Evolutionary conservation across 2,888 invertebrate species (phyloP).

Genomic region (Chaetogeoica ovagalla): DNA sequence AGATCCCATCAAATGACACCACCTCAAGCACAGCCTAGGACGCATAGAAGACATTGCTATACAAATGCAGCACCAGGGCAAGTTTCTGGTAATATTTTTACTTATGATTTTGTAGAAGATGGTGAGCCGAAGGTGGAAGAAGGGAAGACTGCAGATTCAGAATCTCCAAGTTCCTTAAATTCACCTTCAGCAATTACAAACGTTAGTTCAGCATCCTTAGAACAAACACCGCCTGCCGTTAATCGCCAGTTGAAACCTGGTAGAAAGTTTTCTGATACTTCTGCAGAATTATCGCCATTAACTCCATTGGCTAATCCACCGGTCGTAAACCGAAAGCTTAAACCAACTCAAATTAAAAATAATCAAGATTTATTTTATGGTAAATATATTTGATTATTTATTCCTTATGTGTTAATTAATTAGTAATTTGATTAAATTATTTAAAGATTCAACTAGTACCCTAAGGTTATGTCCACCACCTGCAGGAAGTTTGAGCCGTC

Average conservation of each 20-base stretch:
- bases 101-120: constrained; percentile 56
- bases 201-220: constrained; percentile 52
- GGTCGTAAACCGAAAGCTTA: constrained; percentile 59
- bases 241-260: constrained; percentile 81
- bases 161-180: constrained; percentile 63
- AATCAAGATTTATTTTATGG: constrained; percentile 38
- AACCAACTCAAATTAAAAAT: constrained; percentile 58
- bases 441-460: constrained; percentile 31
- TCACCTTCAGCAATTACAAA: constrained; percentile 63
- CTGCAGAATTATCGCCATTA: constrained; percentile 61
- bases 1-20: constrained; percentile 65
- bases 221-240: constrained; percentile 71
- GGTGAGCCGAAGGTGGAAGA: constrained; percentile 58
- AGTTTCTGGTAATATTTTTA: constrained; percentile 63
- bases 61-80: constrained; percentile 66
- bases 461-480: constrained; percentile 60
- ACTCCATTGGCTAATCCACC: constrained; percentile 57
- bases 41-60: constrained; percentile 63
- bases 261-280: constrained; percentile 62
- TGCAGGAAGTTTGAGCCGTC: constrained; percentile 55
- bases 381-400: constrained; percentile 5
- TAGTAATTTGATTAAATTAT: neutral
- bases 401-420: neutral
- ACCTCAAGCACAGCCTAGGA: constrained; percentile 32
- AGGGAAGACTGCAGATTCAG: constrained; percentile 57